phyloP scores from a whole-genome alignment of 2,888 invertebrate species.

The Limnephilus auricula region DNA sequence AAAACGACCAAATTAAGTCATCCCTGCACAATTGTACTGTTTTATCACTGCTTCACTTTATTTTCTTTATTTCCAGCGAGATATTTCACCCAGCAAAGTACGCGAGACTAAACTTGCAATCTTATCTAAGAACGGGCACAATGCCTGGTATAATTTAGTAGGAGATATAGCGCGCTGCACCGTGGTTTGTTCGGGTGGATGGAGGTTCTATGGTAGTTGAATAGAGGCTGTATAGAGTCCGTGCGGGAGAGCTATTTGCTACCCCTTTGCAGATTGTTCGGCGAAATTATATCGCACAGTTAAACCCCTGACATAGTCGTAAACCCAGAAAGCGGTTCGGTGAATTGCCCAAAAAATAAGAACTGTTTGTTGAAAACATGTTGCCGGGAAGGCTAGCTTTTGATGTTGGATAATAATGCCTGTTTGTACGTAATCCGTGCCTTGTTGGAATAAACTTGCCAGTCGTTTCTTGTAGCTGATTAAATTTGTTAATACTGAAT shows the following conservation, averaged over 20 bases:
- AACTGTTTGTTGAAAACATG: neutral
- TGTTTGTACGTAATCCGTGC: neutral
- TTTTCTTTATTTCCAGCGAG: conserved; percentile 11
- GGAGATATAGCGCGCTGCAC: conserved; percentile 13
- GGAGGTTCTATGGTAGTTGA: neutral
- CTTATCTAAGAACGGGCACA: conserved; percentile 31
- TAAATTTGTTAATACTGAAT: neutral
- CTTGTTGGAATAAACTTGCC: neutral
- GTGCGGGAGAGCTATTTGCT: conserved; percentile 5
- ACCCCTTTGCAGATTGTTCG: conserved; percentile 26
- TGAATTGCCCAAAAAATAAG: neutral
- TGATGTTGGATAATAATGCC: neutral
- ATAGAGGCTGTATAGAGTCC: neutral
- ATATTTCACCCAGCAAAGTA: neutral
- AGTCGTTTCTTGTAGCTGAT: neutral
- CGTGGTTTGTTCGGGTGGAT: neutral
- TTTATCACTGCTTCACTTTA: neutral
- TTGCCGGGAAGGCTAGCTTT: neutral
- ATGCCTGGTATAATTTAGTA: conserved; percentile 22
- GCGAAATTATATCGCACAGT: conserved; percentile 15
- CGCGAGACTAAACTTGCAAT: conserved; percentile 20
- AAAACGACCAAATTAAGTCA: neutral
- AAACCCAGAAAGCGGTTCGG: neutral
- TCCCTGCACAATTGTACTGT: neutral
- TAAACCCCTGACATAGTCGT: conserved; percentile 5